Evolutionary conservation across 2,797 vertebrate genomes (phyloP), one percentile per base, ranked within the genome.

Genomic region (Xiphorhynchus erythropygius): DNA sequence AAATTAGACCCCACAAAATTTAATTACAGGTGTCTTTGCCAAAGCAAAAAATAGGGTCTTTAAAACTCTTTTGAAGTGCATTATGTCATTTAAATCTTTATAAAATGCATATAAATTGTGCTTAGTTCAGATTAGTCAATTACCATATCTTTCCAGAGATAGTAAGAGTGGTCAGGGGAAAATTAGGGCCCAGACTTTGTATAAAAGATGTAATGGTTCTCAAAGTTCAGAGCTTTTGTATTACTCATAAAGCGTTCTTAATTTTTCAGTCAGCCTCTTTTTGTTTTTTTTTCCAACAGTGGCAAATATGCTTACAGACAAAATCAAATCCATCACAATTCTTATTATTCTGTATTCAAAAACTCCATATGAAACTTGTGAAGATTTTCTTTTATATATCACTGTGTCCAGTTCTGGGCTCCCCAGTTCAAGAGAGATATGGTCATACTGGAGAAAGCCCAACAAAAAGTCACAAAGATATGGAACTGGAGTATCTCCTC

Each of bases 161-260:
- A 47, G 44, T 78, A 74, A 77, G n/a, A 70, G 11, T 6, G 22
- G 44, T 65, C 59, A 70, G 69, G 8, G n/a, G 33, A 64, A 92
- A 77, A 85, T 94, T 81, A 52, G 3, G 70, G 56, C 69, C 84
- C n/a, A 62, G 27, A 52, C 41, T 52, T 93, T 75, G 75, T 84
- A 35, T 23, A 77, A 71, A 32, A 30, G 70, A 23, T 78, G 92
- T 89, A 92, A 91, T 95, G 64, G 56, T 92, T 14, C 64, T 83
- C 60, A 96, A 59, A 87, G 53, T 75, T 80, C 80, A 76, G 53
- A 90, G 27, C 37, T 64, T 94, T 86, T 73, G 5, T 92, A 79
- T 96, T 93, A 86, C 76, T 93, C 33, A 67, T 73, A 74, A 87
- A 56, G 22, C 76, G 25, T 2, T 91, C 95, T 96, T 78, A 41